phyloP scores from a whole-genome alignment of 2,113 vertebrate genomes.

The Thermophis baileyi region DNA sequence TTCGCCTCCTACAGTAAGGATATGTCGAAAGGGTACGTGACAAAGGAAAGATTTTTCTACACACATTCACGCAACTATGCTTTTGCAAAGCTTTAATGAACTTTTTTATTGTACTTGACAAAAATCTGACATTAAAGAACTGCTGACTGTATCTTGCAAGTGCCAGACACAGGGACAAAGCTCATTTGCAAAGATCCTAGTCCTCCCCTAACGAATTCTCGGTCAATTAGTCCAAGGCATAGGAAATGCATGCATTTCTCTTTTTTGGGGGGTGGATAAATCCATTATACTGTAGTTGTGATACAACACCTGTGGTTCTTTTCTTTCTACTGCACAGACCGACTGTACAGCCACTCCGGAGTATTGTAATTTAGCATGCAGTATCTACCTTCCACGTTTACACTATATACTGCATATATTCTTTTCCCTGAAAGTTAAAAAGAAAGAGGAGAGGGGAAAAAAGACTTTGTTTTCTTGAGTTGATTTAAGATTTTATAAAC shows the following conservation, averaged over 20 bases:
- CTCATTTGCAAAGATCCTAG: constrained; percentile 75
- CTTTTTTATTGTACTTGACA: constrained; percentile 48
- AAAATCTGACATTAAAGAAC: constrained; percentile 56
- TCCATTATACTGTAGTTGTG: constrained; percentile 96
- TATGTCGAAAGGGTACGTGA: neutral
- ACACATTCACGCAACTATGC: constrained; percentile 30
- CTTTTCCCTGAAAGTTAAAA: constrained; percentile 87
- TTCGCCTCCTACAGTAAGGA: neutral
- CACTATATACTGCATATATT: constrained; percentile 82
- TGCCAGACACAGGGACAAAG: constrained; percentile 65
- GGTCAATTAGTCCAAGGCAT: constrained; percentile 73
- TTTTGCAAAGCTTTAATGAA: constrained; percentile 56
- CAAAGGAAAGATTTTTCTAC: constrained; percentile 6
- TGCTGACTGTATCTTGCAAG: constrained; percentile 70
- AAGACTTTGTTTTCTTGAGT: constrained; percentile 75
- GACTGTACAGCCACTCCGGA: constrained; percentile 93
- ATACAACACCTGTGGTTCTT: constrained; percentile 92
- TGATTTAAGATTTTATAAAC: constrained; percentile 80
- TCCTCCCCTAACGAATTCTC: constrained; percentile 71
- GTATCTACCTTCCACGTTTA: constrained; percentile 87
- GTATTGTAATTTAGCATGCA: constrained; percentile 93
- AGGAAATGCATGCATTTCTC: constrained; percentile 85
- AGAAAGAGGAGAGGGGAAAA: constrained; percentile 60
- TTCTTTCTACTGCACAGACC: constrained; percentile 89
- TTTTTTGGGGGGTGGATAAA: constrained; percentile 83